phyloP scores from a whole-genome alignment of 1,140 invertebrate genomes.

The Aphelinus atriplicis region DNA sequence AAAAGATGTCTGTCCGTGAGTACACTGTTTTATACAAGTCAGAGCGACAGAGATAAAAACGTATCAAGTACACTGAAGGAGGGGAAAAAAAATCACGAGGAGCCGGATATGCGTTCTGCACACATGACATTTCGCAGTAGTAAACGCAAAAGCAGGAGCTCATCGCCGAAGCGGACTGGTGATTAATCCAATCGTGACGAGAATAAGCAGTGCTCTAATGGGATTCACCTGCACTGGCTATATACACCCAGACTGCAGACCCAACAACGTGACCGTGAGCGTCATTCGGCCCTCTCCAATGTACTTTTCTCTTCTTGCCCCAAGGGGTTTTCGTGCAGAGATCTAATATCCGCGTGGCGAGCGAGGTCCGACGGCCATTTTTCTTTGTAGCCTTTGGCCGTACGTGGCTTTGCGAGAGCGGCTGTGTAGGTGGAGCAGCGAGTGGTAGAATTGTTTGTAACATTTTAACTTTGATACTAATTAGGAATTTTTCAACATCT shows the following conservation, averaged over 20 bases:
- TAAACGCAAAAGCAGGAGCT: neutral
- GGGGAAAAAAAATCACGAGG: constrained; percentile 4
- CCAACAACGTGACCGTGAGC: too few relatives aligned
- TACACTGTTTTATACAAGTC: too few relatives aligned
- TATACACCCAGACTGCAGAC: too few relatives aligned
- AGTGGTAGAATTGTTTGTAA: too few relatives aligned
- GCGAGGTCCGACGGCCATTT: constrained; percentile 38
- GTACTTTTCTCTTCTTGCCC: too few relatives aligned
- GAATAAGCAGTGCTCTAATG: constrained; percentile 23
- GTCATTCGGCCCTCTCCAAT: too few relatives aligned
- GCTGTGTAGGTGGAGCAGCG: too few relatives aligned
- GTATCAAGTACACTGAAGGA: neutral
- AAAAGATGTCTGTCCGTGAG: too few relatives aligned
- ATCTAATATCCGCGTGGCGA: constrained; percentile 48
- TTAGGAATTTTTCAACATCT: too few relatives aligned
- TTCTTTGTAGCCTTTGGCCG: constrained; percentile 39
- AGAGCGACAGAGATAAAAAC: too few relatives aligned
- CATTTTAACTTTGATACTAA: too few relatives aligned
- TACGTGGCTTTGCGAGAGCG: too few relatives aligned
- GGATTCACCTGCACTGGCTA: neutral
- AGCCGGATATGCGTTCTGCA: neutral
- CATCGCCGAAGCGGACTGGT: neutral
- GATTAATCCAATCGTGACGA: constrained; percentile 35
- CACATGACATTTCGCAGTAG: neutral
- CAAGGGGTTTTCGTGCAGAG: neutral